These are phyloP conservation scores for Sturnus vulgaris DNA, from an alignment of 2,113 vertebrate species.

Conservation along the genomic window DNA sequence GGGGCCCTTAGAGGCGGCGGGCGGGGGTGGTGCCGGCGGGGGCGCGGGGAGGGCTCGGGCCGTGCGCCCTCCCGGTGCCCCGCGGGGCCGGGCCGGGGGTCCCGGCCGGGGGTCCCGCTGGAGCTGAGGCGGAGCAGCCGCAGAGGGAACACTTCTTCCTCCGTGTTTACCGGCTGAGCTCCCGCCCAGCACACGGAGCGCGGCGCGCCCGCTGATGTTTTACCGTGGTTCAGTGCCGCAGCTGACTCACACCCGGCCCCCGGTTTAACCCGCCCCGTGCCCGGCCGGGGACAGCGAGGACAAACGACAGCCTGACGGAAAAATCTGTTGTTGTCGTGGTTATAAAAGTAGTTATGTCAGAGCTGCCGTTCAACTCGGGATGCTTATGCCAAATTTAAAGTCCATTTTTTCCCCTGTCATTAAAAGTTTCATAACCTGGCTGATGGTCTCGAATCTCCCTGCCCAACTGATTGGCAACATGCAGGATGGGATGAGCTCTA, in stretches of 20 bases:
- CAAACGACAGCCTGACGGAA: too few species aligned
- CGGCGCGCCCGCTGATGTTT: not conserved
- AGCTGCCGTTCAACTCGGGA: not conserved
- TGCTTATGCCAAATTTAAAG: not conserved
- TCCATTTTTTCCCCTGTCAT: not conserved
- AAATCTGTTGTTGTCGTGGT: not conserved
- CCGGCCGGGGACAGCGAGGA: not conserved
- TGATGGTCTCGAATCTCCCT: not conserved
- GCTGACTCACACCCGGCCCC: not conserved
- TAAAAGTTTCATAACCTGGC: not conserved
- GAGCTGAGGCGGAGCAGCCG: not conserved
- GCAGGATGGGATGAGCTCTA: not conserved
- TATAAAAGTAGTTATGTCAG: not conserved
- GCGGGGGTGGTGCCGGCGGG: not conserved
- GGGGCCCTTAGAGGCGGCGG: not conserved
- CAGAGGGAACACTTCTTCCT: accelerated
- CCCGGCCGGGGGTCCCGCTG: too few species aligned
- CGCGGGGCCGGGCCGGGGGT: not conserved
- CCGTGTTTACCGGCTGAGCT: accelerated
- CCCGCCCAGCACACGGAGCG: accelerated
- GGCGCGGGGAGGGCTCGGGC: not conserved
- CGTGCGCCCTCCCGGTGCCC: not conserved
- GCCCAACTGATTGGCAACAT: not conserved
- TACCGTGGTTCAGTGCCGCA: not conserved
- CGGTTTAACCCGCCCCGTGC: not conserved